Base-by-base conservation (phyloP, 2,797 vertebrate genomes). In the Acropternis orthonyx region DNA sequence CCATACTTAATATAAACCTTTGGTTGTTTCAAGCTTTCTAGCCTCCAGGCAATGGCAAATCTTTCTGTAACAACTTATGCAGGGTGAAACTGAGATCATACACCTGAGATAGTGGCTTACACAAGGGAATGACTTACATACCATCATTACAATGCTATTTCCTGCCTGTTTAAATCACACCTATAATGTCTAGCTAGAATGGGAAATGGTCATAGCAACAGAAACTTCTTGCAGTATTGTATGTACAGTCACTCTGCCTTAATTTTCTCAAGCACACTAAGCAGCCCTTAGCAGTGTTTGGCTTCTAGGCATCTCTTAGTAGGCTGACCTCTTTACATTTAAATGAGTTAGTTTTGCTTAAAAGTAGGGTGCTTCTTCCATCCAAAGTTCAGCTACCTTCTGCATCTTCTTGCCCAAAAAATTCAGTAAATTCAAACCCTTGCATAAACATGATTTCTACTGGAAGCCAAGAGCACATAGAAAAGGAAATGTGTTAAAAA, bases 291-390 rank as follows among this genome's bases (percentile, higher is more conserved):
- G 52, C 59, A 75, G 37, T 73, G 26, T 91, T 66, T 69, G 30
- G n/a, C 75, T 89, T 54, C 58, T 63, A 92, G 75, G 30, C 41
- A 72, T 56, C 30, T 94, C 24, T 87, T 87, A 46, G 37, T 82
- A 54, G 30, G 34, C 34, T 95, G 75, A 83, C 32, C 51, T 94
- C 69, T 81, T 96, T 95, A 68, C 49, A 89, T 87, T 88, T 94
- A 92, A 95, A 87, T 81, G 88, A 88, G 30, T 10, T 71, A 76
- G 62, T 78, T 77, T 87, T 87, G 39, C 71, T 81, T 89, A 91
- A 69, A 91, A 86, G 10, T 54, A 78, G 37, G 44, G 15, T 80
- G 20, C 13, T 76, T 15, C 34, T 75, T 69, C 74, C 89, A 55
- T 88, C 56, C 39, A 63, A 62, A 86, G 28, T 74, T 85, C 77